A percentile compares a stretch with the other conserved stretches of the same genome.
These are phyloP conservation scores for Calliopum simillimum DNA, from an alignment of 2,888 invertebrate genomes.

Conservation along the genomic window DNA sequence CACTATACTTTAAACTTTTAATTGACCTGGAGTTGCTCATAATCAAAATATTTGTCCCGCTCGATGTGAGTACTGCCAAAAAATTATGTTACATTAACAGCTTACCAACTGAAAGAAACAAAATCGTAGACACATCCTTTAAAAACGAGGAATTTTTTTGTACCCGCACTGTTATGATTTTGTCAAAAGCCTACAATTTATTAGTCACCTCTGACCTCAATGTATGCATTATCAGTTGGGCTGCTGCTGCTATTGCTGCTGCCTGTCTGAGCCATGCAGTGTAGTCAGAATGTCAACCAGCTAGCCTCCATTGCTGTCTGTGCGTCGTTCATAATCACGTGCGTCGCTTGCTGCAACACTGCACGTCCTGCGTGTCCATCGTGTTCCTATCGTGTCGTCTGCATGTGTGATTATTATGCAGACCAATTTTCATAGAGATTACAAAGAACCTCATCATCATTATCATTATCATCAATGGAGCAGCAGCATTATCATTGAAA, in stretches of 20 bases:
- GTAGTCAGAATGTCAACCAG: not conserved
- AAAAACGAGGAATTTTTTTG: no score
- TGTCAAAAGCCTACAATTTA: slow-evolving; percentile 53
- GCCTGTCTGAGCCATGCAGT: slow-evolving; percentile 8
- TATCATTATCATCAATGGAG: slow-evolving; percentile 1
- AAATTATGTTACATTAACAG: no score
- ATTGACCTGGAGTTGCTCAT: no score
- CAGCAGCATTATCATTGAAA: slow-evolving; percentile 39
- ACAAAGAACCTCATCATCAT: slow-evolving; percentile 45
- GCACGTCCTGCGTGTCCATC: slow-evolving; percentile 5
- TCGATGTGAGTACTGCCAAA: no score
- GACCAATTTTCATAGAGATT: slow-evolving; percentile 47
- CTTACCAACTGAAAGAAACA: no score
- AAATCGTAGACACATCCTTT: no score
- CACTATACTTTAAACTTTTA: no score
- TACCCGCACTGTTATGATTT: not conserved
- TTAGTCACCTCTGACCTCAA: slow-evolving; percentile 64
- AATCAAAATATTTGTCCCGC: no score
- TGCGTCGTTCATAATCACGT: slow-evolving; percentile 36
- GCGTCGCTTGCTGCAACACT: slow-evolving; percentile 15
- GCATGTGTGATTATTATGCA: slow-evolving; percentile 41
- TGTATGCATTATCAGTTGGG: slow-evolving; percentile 60
- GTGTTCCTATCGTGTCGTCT: not conserved
- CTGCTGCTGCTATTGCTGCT: slow-evolving; percentile 18
- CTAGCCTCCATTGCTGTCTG: not conserved